Evolutionary conservation across 2,113 vertebrate species (phyloP).

Genomic region (Butorides virescens): DNA sequence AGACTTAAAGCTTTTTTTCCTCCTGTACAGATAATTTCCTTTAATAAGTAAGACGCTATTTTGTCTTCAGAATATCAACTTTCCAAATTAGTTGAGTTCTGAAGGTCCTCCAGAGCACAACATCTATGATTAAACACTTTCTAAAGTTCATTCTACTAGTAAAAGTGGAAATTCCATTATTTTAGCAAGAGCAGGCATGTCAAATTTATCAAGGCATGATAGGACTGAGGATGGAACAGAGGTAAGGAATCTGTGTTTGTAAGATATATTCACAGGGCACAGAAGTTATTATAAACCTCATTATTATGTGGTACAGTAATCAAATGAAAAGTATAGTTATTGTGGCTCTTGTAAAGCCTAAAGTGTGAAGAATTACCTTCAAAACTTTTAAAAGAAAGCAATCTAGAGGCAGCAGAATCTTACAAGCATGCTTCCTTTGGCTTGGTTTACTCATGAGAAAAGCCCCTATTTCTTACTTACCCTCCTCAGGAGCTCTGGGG

Average conservation of each 20-base stretch:
- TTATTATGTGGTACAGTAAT: constrained; percentile 24
- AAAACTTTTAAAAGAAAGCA: neutral
- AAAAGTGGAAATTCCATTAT: constrained; percentile 63
- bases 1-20: constrained; percentile 53
- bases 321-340: neutral
- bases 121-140: constrained; percentile 72
- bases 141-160: constrained; percentile 51
- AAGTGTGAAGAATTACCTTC: neutral
- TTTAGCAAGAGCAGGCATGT: constrained; percentile 57
- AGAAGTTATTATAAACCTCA: constrained; percentile 56
- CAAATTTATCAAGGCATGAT: constrained; percentile 40
- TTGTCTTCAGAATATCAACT: constrained; percentile 71
- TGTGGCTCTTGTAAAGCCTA: neutral
- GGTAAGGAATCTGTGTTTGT: neutral
- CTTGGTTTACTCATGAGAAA: neutral
- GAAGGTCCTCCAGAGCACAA: constrained; percentile 63
- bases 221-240: neutral
- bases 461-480: neutral
- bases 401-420: neutral
- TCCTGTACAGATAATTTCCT: constrained; percentile 72
- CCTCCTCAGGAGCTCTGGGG: neutral
- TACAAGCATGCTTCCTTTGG: neutral
- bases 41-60: constrained; percentile 68
- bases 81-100: constrained; percentile 69
- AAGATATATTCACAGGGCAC: constrained; percentile 27